These are phyloP conservation scores for Acrocephalus kingi DNA, from an alignment of 2,113 vertebrate genomes.

Conservation along the genomic window DNA sequence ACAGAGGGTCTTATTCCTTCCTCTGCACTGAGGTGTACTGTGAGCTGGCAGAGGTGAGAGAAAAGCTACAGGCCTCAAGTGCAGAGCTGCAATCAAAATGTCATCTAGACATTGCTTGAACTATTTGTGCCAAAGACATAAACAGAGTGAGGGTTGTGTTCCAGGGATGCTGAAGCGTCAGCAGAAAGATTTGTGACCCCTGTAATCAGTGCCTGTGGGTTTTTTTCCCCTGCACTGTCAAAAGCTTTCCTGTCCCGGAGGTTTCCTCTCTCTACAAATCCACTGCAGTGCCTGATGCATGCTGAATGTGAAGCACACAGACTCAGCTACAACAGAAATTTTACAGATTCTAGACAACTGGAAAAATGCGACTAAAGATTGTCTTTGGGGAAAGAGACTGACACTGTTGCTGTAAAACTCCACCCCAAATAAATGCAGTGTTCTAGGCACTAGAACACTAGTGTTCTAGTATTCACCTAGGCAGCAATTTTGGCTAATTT, in stretches of 20 bases:
- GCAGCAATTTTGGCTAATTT: not conserved
- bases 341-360: not conserved
- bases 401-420: not conserved
- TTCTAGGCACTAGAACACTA: not conserved
- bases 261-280: not conserved
- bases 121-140: not conserved
- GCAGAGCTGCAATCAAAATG: not conserved
- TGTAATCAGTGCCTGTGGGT: fast-evolving
- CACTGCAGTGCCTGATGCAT: not conserved
- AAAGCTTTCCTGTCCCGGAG: not conserved
- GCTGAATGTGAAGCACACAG: not conserved
- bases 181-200: not conserved
- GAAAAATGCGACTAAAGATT: not conserved
- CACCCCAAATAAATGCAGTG: not conserved
- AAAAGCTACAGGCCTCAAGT: not conserved
- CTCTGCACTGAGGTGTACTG: not conserved
- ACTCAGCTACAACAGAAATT: not conserved
- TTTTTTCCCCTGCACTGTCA: not conserved
- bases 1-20: not conserved
- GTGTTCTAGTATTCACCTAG: not conserved
- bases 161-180: not conserved
- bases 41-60: not conserved
- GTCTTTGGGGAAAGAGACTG: not conserved
- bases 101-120: not conserved
- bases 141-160: not conserved